Percentiles rank a stretch among this genome's conserved stretches.
These are phyloP conservation scores for Hypocryptadius cinnamomeus DNA, from an alignment of 2,113 vertebrate species.

Conservation along the genomic window DNA sequence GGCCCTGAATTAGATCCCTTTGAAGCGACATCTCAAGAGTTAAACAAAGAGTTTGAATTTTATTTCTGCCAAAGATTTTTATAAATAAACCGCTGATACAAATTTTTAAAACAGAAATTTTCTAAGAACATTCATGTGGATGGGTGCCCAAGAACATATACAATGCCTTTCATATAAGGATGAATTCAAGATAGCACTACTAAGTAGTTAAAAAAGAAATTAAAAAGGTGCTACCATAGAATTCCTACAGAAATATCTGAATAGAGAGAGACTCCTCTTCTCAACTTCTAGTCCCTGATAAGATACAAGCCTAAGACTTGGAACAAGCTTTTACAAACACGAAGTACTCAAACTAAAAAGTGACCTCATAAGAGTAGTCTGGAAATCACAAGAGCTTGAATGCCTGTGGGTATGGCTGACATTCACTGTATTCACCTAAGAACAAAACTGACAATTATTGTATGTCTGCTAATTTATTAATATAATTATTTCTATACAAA, in stretches of 20 bases:
- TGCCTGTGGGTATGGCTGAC: background rate
- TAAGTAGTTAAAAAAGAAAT: background rate
- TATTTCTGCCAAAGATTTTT: background rate
- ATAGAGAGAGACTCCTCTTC: background rate
- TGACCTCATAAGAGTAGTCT: background rate
- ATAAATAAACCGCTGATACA: background rate
- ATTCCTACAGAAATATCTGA: background rate
- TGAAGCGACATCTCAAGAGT: background rate
- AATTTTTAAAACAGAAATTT: background rate
- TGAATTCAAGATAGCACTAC: background rate
- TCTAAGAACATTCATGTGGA: background rate
- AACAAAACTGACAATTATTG: background rate
- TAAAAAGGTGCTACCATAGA: background rate
- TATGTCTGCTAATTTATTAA: constrained; percentile 18
- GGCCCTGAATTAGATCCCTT: constrained; percentile 4
- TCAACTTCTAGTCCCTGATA: background rate
- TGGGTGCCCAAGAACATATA: background rate
- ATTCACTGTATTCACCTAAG: background rate
- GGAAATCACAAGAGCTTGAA: background rate
- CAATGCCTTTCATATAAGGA: background rate
- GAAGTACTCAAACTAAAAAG: background rate
- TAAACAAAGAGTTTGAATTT: background rate
- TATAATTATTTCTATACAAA: background rate
- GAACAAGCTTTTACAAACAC: background rate
- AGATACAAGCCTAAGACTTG: background rate